Evolutionary conservation across 1,140 invertebrate genomes (phyloP), one percentile per base, ranked within the genome.

Genomic region (Panagrolaimus sp.): DNA sequence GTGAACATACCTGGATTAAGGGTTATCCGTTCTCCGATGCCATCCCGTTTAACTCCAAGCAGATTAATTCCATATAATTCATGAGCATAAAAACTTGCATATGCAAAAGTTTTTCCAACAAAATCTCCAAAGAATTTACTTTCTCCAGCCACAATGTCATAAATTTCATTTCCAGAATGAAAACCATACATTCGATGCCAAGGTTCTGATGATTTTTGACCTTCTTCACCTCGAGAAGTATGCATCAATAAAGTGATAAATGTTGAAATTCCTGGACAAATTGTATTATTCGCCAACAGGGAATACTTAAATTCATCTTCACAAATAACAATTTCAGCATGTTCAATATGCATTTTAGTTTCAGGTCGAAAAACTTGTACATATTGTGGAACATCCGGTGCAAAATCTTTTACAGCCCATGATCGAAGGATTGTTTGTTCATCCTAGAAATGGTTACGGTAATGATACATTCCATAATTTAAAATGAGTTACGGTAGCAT

Each of bases 81-180:
- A 84, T 97, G 94, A 66, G 94, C 95, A 86, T 98, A 94, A 84
- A 97, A 98, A 79, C 92, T 95, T 65, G 95, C 94, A 84, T 96
- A 97, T 14, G 93, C 96, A 85, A 98, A 98, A 85, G 93, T 95
- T 86, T 97, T 97, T 21, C 94, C 94, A 83, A 95, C 91, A 83
- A 96, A 98, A 85, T 97, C 94, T 3, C 93, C 92, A 78, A 98
- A 98, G 86, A 98, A 97, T 65, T 93, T 88, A 78, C 92, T 94
- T 83, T 97, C 93, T 14, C 91, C 91, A 32, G 97, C 88, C 66
- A 90, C 88, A 76, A 98, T 96, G 84, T 97, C 93, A 86, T 98
- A 98, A 80, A 98, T 97, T 87, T 98, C 95, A 85, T 98, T 98
- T 68, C 94, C 95, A 1, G 93, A 96, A 84, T 94, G 96, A 82